A percentile compares a stretch with the other conserved stretches of the same genome.
Conservation (phyloP, 2,888 invertebrate genomes). For the Heliconius aoede region DNA sequence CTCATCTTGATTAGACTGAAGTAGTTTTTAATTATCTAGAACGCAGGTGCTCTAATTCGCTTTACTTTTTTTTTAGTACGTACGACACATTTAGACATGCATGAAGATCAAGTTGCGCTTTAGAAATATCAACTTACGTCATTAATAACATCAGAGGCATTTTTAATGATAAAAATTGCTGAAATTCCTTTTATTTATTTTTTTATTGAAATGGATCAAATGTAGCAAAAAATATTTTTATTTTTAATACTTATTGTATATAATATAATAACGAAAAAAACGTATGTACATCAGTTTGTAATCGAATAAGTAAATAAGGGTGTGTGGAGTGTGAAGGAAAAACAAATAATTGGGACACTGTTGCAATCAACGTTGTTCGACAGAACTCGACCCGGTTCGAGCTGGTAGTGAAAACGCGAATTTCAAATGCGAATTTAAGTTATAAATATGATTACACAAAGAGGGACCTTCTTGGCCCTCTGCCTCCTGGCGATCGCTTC, state of each 20-base stretch:
- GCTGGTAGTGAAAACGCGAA: constrained; percentile 44
- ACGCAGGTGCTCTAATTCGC: constrained; percentile 9
- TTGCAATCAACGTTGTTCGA: constrained; percentile 35
- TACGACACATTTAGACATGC: background rate
- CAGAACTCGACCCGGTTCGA: constrained; percentile 34
- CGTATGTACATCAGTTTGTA: background rate
- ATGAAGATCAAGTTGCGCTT: background rate
- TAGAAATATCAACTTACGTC: background rate
- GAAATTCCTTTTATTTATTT: too few relatives aligned
- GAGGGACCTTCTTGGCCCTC: constrained; percentile 62
- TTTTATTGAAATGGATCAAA: too few relatives aligned
- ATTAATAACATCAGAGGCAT: background rate
- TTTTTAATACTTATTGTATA: background rate
- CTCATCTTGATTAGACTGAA: constrained; percentile 44
- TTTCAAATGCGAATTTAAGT: constrained; percentile 49
- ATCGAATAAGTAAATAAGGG: constrained; percentile 22
- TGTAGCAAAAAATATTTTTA: background rate
- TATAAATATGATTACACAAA: constrained; percentile 61
- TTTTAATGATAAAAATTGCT: background rate
- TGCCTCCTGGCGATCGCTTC: constrained; percentile 54
- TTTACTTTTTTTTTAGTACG: background rate
- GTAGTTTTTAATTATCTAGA: constrained; percentile 20
- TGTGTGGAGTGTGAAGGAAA: constrained; percentile 44
- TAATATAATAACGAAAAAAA: background rate
- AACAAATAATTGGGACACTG: constrained; percentile 43